Evolutionary conservation across 1,140 invertebrate genomes (phyloP), one percentile per base, ranked within the genome.

Genomic region (Papilio helenus): DNA sequence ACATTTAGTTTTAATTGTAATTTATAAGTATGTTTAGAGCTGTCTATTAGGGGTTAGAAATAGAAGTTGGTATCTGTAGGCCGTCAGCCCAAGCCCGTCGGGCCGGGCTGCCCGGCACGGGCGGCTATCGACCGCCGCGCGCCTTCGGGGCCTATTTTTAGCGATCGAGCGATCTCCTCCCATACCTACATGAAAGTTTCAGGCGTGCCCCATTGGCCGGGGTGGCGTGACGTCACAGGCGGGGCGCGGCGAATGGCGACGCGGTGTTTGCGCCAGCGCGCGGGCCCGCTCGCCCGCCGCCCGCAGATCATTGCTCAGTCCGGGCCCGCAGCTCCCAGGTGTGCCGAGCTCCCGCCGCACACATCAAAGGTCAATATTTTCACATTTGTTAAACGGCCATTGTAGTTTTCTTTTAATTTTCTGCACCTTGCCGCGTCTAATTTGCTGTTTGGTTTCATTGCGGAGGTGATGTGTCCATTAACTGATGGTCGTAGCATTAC

Each of bases 121-220:
- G 39, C 23, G 71, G 58, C 78, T 86, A 92, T 91, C 91, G 90
- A 91, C 87, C 89, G 76, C 61, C 81, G 79, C 86, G 65, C 58
- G 76, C 68, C 74, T 79, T 83, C 81, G 82, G 82, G 81, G 84
- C 84, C 91, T 94, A 94, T 93, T 90, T 94, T 94, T 94, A 93
- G 88, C 84, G 61, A 92, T 92, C 92, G 90, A 93, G 89, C 91
- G 81, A 86, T 86, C 83, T 81, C 78, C 79, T 82, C 84, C 77
- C 85, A 89, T 94, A 93, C 92, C 91, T 94, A 93, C 91, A 83
- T 93, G 91, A 93, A 90, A 89, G 78, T 90, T 94, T 94, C 92
- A 94, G 91, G 82, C 68, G n/a, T 71, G 23, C 72, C 39, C 84
- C 34, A 92, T 93, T 94, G 91, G 92, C 74, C 76, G 76, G 20